Evolutionary conservation across 2,113 vertebrate species (phyloP), one percentile per base, ranked within the genome.

Genomic region (Triplophysa dalaica): DNA sequence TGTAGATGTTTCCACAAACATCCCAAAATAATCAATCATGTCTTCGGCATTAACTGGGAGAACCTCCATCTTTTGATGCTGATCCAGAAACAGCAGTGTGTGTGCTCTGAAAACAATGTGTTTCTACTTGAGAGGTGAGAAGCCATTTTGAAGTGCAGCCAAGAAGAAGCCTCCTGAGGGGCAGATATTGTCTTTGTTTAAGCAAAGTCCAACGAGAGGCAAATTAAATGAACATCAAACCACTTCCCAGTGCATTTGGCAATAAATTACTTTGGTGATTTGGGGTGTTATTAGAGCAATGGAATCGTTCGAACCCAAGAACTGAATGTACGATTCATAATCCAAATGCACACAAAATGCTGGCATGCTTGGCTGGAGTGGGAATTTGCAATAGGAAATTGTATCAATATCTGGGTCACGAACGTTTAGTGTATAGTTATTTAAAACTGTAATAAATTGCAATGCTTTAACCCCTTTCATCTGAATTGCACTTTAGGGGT

Each of bases 1-100:
- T 70, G 60, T 78, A 58, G 66, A 78, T 50, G 67, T 76, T 76
- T 76, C 69, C 76, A 67, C 76, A 82, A 82, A 84, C 83, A 84
- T 79, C 80, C 43, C 62, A 58, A 84, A 80, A 68, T 7, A 24
- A 80, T 77, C 74, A 65, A 70, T 83, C 78, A 76, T 33, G 50
- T 12, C 24, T 81, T n/a, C 24, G 65, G 61, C 64, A 41, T 21
- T 58, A 64, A 75, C 70, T 24, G 70, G 70, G 62, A 72, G 62
- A 54, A 82, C 68, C 66, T 73, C 61, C 7, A 60, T 24, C 76
- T 79, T 84, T 79, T 84, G 80, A 84, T 82, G 76, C 65, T 22
- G 33, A 17, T 76, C 76, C 83, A 81, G 70, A 66, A 56, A 70
- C 70, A 66, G 60, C 80, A 78, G 76, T 63, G 61, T 72, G 19